Base-by-base conservation (phyloP, 2,888 invertebrate species). In the Hydrotaea cyrtoneurina region DNA sequence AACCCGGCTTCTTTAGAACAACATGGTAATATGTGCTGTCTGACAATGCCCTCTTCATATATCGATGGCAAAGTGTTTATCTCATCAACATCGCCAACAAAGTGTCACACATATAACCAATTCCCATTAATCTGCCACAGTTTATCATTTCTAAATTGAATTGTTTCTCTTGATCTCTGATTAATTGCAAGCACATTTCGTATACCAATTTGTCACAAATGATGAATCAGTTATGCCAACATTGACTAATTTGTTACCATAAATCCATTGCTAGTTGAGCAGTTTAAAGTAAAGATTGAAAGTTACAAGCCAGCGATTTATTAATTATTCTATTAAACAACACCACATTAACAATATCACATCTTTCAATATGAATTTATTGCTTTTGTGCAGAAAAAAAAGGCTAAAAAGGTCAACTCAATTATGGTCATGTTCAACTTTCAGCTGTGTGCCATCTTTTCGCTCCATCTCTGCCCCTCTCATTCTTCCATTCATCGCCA, bases 401-500 rank as follows among this genome's bases (percentile, higher is more conserved):
- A 11, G 26, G 26, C 10, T 21, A 19, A 59, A 59, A 59, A 59
- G 59, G 59, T 59, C 59, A 59, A 26, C 59, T 59, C 59, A 59
- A 59, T 59, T 59, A 59, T 59, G 59, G 26, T 13, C 5, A 23
- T 26, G 59, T 59, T 13, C 15, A 59, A 23, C 26, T 59, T 59
- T 59, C 59, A 59, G 59, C 59, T 59, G 26, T 59, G 15, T 59
- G 59, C 15, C 23, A 26, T 59, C 23, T 26, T 59, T n/a, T n/a
- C n/a, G n/a, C 23, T 59, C 59, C 23, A 1, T 55, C 15, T 13
- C 15, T 26, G 26, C 15, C 39, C 10, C 13, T 11, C 10, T 39
- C 26, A 21, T 4, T 31, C 31, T 31, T 7, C 31, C 31, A n/a
- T 7, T 31, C 31, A 31, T 2, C n/a, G 7, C 7, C 31, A 31